Conservation (phyloP, 2,797 vertebrate genomes). For the Gephyroberyx darwinii region DNA sequence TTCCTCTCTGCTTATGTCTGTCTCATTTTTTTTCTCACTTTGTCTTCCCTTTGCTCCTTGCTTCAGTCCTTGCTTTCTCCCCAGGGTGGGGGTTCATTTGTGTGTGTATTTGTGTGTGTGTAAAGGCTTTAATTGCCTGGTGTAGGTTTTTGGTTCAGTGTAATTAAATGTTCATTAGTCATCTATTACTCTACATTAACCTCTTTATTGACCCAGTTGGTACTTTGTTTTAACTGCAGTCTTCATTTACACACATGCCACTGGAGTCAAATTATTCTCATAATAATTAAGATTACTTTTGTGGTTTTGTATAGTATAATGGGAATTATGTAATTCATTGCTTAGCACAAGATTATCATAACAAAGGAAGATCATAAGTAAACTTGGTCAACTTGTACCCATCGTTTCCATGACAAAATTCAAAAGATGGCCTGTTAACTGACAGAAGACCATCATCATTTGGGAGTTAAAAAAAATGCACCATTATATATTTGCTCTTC, state of each 20-base stretch:
- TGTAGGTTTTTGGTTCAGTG: neutral
- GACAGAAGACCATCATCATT: slow-evolving; percentile 3
- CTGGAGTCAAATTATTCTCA: neutral
- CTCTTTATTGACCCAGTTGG: neutral
- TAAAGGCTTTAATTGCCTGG: neutral
- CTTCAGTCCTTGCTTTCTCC: slow-evolving; percentile 37
- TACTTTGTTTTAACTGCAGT: neutral
- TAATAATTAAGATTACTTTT: neutral
- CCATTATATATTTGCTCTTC: slow-evolving; percentile 40
- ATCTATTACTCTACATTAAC: neutral
- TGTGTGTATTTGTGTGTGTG: neutral
- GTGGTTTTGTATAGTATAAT: neutral
- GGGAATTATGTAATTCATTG: neutral
- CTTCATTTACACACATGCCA: neutral
- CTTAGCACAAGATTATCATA: neutral
- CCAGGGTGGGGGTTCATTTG: slow-evolving; percentile 4
- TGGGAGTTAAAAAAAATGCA: slow-evolving; percentile 28
- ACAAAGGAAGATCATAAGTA: neutral
- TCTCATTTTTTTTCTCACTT: slow-evolving; percentile 49
- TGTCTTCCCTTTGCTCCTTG: slow-evolving; percentile 39
- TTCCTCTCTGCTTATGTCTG: slow-evolving; percentile 43
- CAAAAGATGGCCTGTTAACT: slow-evolving; percentile 16
- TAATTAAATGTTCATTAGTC: slow-evolving; percentile 12
- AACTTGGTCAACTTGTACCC: neutral
- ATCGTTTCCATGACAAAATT: slow-evolving; percentile 1